These are phyloP conservation scores for Danio choprae DNA, from an alignment of 2,797 vertebrate genomes.

Conservation along the genomic window DNA sequence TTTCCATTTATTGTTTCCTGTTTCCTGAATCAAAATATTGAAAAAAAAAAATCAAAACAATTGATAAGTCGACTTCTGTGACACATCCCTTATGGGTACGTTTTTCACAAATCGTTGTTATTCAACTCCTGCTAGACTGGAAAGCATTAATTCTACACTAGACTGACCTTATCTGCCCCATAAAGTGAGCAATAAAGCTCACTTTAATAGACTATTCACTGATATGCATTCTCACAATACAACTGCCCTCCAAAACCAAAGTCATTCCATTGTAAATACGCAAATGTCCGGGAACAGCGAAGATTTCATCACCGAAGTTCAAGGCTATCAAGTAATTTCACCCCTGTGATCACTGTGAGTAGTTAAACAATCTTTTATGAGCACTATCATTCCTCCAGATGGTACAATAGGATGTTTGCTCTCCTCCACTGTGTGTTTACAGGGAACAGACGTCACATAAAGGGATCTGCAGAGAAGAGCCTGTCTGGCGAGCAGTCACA, in stretches of 20 bases:
- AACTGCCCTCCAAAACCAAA: not conserved
- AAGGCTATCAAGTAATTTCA: slow-evolving; percentile 29
- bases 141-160: not conserved
- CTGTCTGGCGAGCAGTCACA: slow-evolving; percentile 18
- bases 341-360: slow-evolving; percentile 18
- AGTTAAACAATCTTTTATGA: slow-evolving; percentile 38
- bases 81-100: too few species aligned
- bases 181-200: not conserved
- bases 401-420: slow-evolving; percentile 38
- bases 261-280: slow-evolving; percentile 23
- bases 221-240: not conserved
- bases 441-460: slow-evolving; percentile 37
- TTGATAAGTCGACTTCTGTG: not conserved
- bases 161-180: not conserved
- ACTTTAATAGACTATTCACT: not conserved
- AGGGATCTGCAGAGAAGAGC: not conserved
- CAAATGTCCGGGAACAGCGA: slow-evolving; percentile 16
- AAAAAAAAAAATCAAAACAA: not conserved
- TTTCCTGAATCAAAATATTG: not conserved
- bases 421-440: slow-evolving; percentile 14
- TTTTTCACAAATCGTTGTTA: not conserved
- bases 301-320: slow-evolving; percentile 23
- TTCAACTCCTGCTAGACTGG: not conserved
- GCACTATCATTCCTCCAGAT: slow-evolving; percentile 6
- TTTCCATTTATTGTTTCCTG: not conserved